These are phyloP conservation scores for Campoletis sonorensis DNA, from an alignment of 1,140 invertebrate species.

Conservation along the genomic window DNA sequence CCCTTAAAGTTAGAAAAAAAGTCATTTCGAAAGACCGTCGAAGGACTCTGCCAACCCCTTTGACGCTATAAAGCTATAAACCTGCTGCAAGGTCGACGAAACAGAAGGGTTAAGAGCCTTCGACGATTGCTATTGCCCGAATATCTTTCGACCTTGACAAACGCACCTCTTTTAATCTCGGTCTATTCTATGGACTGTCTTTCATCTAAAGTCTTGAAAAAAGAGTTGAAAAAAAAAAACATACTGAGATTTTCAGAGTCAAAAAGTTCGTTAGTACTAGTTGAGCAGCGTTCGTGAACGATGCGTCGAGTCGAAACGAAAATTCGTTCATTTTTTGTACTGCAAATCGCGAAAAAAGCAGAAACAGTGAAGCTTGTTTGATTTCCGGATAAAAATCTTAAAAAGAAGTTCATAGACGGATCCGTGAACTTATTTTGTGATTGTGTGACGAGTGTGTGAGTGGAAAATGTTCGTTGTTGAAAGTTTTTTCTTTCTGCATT, in stretches of 20 bases:
- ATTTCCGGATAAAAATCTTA: too few relatives aligned
- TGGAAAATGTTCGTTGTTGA: too few relatives aligned
- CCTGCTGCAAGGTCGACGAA: slow-evolving; percentile 37
- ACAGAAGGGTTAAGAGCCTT: slow-evolving; percentile 62
- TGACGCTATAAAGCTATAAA: slow-evolving; percentile 69
- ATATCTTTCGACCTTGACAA: neutral
- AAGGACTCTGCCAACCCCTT: neutral
- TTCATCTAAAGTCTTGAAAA: neutral
- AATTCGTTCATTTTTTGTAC: too few relatives aligned
- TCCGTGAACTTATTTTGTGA: too few relatives aligned
- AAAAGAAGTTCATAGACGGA: too few relatives aligned
- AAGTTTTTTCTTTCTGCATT: too few relatives aligned
- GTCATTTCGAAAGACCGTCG: neutral
- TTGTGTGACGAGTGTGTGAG: too few relatives aligned
- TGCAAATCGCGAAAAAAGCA: too few relatives aligned
- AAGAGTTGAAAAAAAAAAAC: slow-evolving; percentile 21
- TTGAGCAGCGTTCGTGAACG: neutral
- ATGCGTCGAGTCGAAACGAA: neutral
- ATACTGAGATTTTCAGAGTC: neutral
- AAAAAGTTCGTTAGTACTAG: neutral
- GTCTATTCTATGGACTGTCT: neutral
- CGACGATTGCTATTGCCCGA: slow-evolving; percentile 45
- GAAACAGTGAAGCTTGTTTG: too few relatives aligned
- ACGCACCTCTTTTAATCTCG: neutral
- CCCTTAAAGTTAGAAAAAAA: neutral